Evolutionary conservation across 2,113 vertebrate species (phyloP), one percentile per base, ranked within the genome.

Genomic region (Scytalopus superciliaris): DNA sequence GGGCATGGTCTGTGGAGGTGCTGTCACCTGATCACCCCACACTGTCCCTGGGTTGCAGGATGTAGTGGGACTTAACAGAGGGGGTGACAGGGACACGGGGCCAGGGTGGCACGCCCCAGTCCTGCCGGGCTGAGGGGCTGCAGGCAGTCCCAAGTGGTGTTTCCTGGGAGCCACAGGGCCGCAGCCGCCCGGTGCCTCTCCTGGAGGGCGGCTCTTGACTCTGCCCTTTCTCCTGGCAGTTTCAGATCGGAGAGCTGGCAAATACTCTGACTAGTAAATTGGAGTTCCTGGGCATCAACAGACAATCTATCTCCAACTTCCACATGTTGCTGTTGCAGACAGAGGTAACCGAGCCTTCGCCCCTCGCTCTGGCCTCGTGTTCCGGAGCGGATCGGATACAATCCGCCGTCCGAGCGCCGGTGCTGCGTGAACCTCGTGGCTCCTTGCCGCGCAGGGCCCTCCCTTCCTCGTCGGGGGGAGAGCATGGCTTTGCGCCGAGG

Each of bases 201-300:
- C 76, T 17, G 1, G 4, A 19, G 77, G 35, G 33, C 3, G 0
- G 60, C 45, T 86, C 56, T 70, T 96, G 49, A 96, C 90, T 93
- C 52, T 75, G 62, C 31, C 56, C 73, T 94, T 93, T 91, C 62
- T 97, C 77, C 93, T 52, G 97, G 93, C 96, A 99, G 99, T 99
- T 99, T 98, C 99, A 99, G 98, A 99, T 99, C 62, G 99, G 99
- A 97, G 99, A 99, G 97, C 98, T 99, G 97, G 99, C 99, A 56
- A 99, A 99, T 96, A 99, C 99, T 82, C 98, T 99, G 97, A 99
- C 99, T 89, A 99, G 98, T 98, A 99, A 99, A 98, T 98, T 99
- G 98, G 99, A 99, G 96, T 99, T 99, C 96, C 96, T 99, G 92
- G 99, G 99, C 93, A 99, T 99, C 97, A 99, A 98, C 97, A 99